Base-by-base conservation (phyloP, 2,797 vertebrate species). In the Sebastes matsubarae region DNA sequence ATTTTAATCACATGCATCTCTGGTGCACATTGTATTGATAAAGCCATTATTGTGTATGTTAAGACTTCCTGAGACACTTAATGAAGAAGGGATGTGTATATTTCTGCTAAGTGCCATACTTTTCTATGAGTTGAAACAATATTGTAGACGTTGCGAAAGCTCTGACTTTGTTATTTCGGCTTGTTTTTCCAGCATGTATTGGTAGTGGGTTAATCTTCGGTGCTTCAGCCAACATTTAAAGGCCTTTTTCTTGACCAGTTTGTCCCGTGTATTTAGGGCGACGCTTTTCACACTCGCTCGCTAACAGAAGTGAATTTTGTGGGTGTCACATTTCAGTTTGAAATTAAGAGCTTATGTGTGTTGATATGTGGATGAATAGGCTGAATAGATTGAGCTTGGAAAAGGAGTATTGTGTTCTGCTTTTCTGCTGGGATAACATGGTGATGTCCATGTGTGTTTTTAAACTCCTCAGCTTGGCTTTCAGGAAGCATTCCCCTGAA, bases 161-260 rank as follows among this genome's bases (percentile, higher is more conserved):
- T 71, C 55, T 34, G 55, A 61, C 64, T 79, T 76, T 67, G 64
- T 57, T 63, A 34, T 8, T 72, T 55, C 59, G 68, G 61, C 58
- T 75, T 25, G 60, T 74, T 68, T 68, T 69, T 59, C 54, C 72
- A 79, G 61, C 57, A 20, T 80, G 22, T 76, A 59, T 36, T 75
- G 30, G 72, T 78, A 36, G 73, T 68, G 42, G 55, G n/a, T 79
- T 75, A 1, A 59, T 82, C 59, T 83, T 72, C 70, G 87, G 75
- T 92, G 84, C 85, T 87, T 80, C 36, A 85, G 38, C 50, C 66
- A 67, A 82, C 59, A 69, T 81, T 79, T 74, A 58, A 85, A 73
- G 58, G 72, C 75, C 81, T 84, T 83, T 83, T 71, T 59, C 74
- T 77, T 34, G 12, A 83, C 16, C 25, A n/a, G 22, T 75, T 55